phyloP scores from a whole-genome alignment of 2,113 vertebrate genomes.

The Callorhinus ursinus region DNA sequence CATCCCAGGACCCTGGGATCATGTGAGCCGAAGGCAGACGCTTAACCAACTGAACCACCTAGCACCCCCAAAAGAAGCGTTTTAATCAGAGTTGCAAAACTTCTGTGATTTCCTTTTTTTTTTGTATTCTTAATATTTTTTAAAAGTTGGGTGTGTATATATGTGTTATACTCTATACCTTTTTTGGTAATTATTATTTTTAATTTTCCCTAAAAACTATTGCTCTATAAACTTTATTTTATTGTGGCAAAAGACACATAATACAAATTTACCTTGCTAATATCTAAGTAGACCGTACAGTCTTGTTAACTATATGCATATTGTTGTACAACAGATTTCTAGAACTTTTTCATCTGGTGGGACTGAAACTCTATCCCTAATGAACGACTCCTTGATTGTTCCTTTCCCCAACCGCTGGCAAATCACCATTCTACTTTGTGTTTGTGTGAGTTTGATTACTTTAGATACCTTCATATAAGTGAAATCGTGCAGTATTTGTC shows the following conservation, averaged over 20 bases:
- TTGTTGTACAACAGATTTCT: not conserved
- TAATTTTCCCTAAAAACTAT: not conserved
- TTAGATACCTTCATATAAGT: not conserved
- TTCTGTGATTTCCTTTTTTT: not conserved
- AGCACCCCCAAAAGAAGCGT: not conserved
- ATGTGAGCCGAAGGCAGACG: not conserved
- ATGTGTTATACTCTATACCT: not conserved
- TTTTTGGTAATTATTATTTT: not conserved
- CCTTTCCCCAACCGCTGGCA: not conserved
- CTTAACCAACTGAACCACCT: not conserved
- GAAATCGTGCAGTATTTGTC: not conserved
- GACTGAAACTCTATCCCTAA: not conserved
- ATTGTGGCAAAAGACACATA: not conserved
- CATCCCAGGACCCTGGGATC: not conserved
- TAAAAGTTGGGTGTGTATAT: not conserved
- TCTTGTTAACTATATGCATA: not conserved
- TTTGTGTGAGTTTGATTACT: not conserved
- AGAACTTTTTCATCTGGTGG: not conserved
- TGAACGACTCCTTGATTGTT: not conserved
- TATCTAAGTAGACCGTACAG: not conserved
- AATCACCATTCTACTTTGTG: not conserved
- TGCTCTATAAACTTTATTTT: not conserved
- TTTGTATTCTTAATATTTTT: not conserved
- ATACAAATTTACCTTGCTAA: not conserved
- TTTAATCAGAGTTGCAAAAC: not conserved